Evolutionary conservation across 2,113 vertebrate species (phyloP).

Genomic region (Murina feae): DNA sequence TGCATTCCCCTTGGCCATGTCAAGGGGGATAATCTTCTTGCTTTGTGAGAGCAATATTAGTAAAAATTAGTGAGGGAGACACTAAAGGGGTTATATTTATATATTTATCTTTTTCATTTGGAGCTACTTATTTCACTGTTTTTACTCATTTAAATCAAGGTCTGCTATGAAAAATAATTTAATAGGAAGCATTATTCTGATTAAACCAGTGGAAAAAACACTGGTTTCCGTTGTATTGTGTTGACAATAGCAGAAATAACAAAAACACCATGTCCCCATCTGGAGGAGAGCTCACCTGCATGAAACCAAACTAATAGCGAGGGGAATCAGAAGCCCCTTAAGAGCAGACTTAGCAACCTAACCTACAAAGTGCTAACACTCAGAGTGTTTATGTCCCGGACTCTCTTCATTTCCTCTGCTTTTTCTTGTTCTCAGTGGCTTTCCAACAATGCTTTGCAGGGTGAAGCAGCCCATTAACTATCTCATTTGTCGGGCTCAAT

Average conservation of each 20-base stretch:
- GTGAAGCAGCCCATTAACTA: constrained; percentile 37
- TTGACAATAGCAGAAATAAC: background rate
- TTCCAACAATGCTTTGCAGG: background rate
- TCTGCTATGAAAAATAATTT: background rate
- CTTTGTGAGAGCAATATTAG: background rate
- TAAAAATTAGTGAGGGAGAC: background rate
- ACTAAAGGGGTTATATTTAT: background rate
- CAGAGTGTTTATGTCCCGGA: constrained; percentile 26
- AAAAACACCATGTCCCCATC: background rate
- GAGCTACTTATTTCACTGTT: background rate
- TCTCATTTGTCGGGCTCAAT: constrained; percentile 75
- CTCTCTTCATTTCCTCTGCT: constrained; percentile 70
- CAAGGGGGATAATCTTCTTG: background rate
- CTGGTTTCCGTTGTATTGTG: too few species aligned
- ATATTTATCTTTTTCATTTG: background rate
- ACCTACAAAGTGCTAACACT: constrained; percentile 1
- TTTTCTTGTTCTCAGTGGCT: constrained; percentile 65
- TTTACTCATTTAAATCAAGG: background rate
- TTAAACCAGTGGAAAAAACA: background rate
- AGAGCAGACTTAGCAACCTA: constrained; percentile 34
- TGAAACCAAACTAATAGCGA: constrained; percentile 33
- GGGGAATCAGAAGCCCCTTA: constrained; percentile 17
- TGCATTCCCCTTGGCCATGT: background rate
- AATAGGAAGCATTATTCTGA: background rate
- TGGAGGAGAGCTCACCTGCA: background rate